Evolutionary conservation across 2,888 invertebrate genomes (phyloP).

Genomic region (Polymixis lichenea): DNA sequence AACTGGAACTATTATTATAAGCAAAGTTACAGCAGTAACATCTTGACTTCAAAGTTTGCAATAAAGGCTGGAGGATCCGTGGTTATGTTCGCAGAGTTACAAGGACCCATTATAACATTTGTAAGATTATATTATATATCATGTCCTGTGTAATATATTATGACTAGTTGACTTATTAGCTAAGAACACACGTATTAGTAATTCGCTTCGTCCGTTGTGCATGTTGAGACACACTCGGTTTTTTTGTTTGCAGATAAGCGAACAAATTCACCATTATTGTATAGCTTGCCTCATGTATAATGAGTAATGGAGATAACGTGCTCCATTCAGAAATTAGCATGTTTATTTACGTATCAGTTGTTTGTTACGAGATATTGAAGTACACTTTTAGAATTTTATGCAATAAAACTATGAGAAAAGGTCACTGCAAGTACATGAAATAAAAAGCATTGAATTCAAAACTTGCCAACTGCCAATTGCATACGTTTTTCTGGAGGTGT

Average conservation of each 20-base stretch:
- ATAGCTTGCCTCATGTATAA: constrained; percentile 2
- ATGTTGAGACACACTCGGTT: constrained; percentile 5
- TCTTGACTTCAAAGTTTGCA: constrained; percentile 42
- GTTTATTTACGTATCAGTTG: background rate
- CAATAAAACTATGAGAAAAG: too few species aligned
- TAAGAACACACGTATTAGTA: constrained; percentile 28
- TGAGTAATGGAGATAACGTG: constrained; percentile 50
- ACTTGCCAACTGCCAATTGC: too few species aligned
- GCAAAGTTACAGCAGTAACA: constrained; percentile 38
- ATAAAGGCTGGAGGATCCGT: constrained; percentile 25
- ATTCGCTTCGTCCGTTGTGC: constrained; percentile 3
- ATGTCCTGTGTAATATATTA: background rate
- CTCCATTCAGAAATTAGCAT: constrained; percentile 1
- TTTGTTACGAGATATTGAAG: constrained; percentile 3
- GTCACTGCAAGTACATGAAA: too few species aligned
- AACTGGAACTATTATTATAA: constrained; percentile 29
- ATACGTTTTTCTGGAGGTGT: too few species aligned
- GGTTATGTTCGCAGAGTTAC: constrained; percentile 34
- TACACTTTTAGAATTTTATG: background rate
- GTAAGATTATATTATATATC: constrained; percentile 10
- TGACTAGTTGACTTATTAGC: constrained; percentile 9
- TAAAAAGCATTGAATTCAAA: too few species aligned
- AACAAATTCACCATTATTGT: constrained; percentile 22
- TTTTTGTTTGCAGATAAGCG: constrained; percentile 46
- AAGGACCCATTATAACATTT: constrained; percentile 7